Evolutionary conservation across 2,113 vertebrate species (phyloP).

Genomic region (Hipposideros armiger): DNA sequence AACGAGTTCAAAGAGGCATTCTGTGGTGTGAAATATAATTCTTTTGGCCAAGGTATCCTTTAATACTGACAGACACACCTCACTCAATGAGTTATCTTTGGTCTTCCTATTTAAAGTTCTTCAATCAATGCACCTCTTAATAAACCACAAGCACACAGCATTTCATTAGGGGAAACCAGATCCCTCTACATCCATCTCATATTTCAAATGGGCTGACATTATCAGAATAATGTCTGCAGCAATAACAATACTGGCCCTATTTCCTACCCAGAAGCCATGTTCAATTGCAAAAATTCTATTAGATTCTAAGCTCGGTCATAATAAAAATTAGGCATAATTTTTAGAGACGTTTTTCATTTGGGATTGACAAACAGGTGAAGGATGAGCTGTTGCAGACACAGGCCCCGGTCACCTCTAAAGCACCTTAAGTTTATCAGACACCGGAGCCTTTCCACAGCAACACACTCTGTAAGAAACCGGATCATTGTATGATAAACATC

Average conservation of each 20-base stretch:
- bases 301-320: conserved; percentile 52
- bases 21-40: background rate
- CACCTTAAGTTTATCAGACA: background rate
- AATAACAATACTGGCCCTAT: conserved; percentile 29
- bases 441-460: background rate
- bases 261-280: conserved; percentile 38
- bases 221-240: background rate
- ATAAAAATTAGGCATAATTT: background rate
- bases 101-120: conserved; percentile 62
- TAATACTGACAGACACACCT: background rate
- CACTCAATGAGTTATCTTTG: background rate
- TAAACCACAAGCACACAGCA: conserved; percentile 68
- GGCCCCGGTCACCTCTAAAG: background rate
- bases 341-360: background rate
- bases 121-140: conserved; percentile 61
- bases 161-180: conserved; percentile 70
- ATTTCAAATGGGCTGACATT: conserved; percentile 60
- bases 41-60: background rate
- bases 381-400: background rate
- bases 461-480: background rate
- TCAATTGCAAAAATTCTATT: conserved; percentile 25
- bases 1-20: background rate
- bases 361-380: background rate
- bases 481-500: conserved; percentile 58
- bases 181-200: background rate